Evolutionary conservation across 2,113 vertebrate genomes (phyloP).

Genomic region (Riparia riparia): DNA sequence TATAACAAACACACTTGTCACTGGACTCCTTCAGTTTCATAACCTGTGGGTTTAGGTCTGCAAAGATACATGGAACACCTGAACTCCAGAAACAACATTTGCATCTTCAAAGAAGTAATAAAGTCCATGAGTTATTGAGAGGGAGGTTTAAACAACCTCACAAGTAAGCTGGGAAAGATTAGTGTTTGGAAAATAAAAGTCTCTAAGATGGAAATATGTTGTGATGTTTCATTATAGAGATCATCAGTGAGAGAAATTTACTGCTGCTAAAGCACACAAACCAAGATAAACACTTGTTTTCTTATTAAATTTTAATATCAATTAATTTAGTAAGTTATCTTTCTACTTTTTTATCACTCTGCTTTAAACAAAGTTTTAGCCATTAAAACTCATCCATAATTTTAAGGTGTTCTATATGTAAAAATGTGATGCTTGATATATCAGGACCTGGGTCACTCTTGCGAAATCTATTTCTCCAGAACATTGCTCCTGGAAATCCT

Average conservation of each 20-base stretch:
- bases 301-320: not conserved
- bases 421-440: not conserved
- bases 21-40: not conserved
- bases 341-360: not conserved
- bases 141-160: not conserved
- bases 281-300: not conserved
- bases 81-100: not conserved
- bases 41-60: not conserved
- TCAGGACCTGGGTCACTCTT: not conserved
- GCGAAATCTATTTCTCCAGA: not conserved
- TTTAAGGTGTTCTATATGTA: not conserved
- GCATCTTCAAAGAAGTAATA: not conserved
- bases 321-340: not conserved
- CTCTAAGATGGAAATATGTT: not conserved
- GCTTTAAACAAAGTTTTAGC: not conserved
- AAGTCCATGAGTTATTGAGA: not conserved
- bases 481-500: not conserved
- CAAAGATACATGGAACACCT: not conserved
- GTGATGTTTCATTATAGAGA: not conserved
- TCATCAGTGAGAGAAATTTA: not conserved
- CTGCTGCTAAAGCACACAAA: not conserved
- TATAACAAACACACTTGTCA: not conserved
- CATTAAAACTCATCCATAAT: not conserved
- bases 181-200: not conserved
- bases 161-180: not conserved